Percentiles rank a stretch among this genome's conserved stretches.
Evolutionary conservation across 30 jellyfish, hydroid and myxozoan species (phyloP).

Genomic region (Mastigias papua): DNA sequence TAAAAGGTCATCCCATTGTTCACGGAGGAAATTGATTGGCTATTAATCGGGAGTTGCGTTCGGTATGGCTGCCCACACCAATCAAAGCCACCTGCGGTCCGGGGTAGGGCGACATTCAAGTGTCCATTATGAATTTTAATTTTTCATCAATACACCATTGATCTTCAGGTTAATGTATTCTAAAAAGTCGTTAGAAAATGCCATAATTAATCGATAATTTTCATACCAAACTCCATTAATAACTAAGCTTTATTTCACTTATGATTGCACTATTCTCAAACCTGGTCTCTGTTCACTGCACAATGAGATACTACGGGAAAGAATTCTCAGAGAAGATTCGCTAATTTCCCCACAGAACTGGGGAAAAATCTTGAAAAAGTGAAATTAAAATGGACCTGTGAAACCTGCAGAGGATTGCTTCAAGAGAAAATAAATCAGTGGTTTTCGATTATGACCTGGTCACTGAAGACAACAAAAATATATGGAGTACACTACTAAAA

Average conservation of each 20-base stretch:
- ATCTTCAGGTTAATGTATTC: not conserved
- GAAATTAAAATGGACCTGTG: too few species aligned
- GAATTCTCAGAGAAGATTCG: too few species aligned
- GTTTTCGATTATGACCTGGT: too few species aligned
- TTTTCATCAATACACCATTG: constrained; percentile 50
- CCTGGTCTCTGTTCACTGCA: not conserved
- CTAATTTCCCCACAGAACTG: too few species aligned
- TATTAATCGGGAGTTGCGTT: constrained; percentile 10
- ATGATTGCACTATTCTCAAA: not conserved
- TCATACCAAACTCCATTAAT: constrained; percentile 31
- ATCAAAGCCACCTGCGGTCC: constrained; percentile 59
- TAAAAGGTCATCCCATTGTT: constrained; percentile 54
- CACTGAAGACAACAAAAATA: too few species aligned
- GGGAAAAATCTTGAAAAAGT: too few species aligned
- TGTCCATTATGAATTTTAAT: constrained; percentile 49
- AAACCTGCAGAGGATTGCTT: too few species aligned
- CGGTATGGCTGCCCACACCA: constrained; percentile 50
- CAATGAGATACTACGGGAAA: too few species aligned
- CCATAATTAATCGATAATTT: constrained; percentile 18
- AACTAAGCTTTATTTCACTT: constrained; percentile 14
- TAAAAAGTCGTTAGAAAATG: constrained; percentile 26
- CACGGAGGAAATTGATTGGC: constrained; percentile 34
- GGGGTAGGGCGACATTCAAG: constrained; percentile 73
- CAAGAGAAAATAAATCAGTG: too few species aligned
- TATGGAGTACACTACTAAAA: too few species aligned